Evolutionary conservation across 2,797 vertebrate species (phyloP), one percentile per base, ranked within the genome.

Genomic region (Lithobates sylvaticus): DNA sequence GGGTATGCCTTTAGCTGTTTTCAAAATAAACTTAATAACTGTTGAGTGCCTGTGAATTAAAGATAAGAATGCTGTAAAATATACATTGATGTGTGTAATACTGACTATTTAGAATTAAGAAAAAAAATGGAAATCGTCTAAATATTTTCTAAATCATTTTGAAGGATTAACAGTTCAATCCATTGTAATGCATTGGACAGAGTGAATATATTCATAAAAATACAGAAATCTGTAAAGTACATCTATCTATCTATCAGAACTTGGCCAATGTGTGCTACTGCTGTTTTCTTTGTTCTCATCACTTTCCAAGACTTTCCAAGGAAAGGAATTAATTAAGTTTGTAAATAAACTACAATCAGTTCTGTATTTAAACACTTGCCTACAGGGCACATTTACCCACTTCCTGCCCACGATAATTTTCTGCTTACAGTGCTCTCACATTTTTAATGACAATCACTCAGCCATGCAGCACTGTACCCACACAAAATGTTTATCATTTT

Each of bases 111-210:
- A 58, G 13, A 77, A 36, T 68, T 68, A 50, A 34, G 34, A 44
- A 64, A 69, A 34, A 84, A 39, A 77, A 65, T 77, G 44, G 13
- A 70, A 77, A 76, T 50, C 50, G 15, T n/a, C 10, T 42, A 18
- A 72, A 65, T 61, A 61, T 61, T 61, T 61, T n/a, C 54, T 23
- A 61, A 61, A n/a, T 61, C 21, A 23, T 21, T 75, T 23, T 74
- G 29, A 68, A 13, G 3, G 39, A 74, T 8, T 29, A 89, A 90
- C 91, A 89, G 78, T 89, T 89, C 91, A 83, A 89, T 88, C 88
- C 88, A 61, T 86, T 91, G 88, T 91, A 90, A 89, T 92, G 91
- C 12, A 50, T 42, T 27, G 23, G 23, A 36, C 36, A 16, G 15
- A 58, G 44, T 8, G 5, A 23, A 34, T 26, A 10, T 36, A 61